phyloP scores from a whole-genome alignment of 2,797 vertebrate species.

The Ptychobarbus kaznakovi region DNA sequence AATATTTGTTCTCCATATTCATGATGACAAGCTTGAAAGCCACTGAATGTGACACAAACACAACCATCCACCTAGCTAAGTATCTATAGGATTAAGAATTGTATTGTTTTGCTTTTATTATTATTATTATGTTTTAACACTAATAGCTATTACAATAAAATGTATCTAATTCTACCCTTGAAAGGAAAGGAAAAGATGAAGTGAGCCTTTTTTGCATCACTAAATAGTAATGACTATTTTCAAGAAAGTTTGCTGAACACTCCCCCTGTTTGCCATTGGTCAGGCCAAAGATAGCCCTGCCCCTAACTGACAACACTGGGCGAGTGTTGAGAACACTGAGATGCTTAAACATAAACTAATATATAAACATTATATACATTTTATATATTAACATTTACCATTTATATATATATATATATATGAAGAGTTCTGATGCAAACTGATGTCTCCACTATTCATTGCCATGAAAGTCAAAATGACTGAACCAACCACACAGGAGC shows the following conservation, averaged over 20 bases:
- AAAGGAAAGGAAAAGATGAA: neutral
- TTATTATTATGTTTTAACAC: neutral
- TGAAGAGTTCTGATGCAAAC: too few species aligned
- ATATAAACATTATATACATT: too few species aligned
- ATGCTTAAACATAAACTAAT: too few species aligned
- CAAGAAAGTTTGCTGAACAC: neutral
- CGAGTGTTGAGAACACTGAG: neutral
- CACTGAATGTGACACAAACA: neutral
- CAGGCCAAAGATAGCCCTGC: neutral
- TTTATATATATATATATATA: too few species aligned
- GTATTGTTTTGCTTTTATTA: neutral
- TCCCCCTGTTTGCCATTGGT: neutral
- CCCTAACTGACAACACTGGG: neutral
- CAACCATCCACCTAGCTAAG: neutral
- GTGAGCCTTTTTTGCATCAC: neutral
- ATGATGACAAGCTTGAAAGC: neutral
- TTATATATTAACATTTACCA: too few species aligned
- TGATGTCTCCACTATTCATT: too few species aligned
- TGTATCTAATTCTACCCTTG: neutral
- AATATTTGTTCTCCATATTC: neutral
- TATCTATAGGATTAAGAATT: neutral
- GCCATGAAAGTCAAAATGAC: too few species aligned
- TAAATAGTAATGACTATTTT: neutral
- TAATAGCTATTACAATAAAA: neutral
- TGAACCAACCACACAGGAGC: too few species aligned